Percentiles rank a stretch among this genome's conserved stretches.
These are phyloP conservation scores for Triplophysa siluroides DNA, from an alignment of 2,113 vertebrate genomes.

Conservation along the genomic window DNA sequence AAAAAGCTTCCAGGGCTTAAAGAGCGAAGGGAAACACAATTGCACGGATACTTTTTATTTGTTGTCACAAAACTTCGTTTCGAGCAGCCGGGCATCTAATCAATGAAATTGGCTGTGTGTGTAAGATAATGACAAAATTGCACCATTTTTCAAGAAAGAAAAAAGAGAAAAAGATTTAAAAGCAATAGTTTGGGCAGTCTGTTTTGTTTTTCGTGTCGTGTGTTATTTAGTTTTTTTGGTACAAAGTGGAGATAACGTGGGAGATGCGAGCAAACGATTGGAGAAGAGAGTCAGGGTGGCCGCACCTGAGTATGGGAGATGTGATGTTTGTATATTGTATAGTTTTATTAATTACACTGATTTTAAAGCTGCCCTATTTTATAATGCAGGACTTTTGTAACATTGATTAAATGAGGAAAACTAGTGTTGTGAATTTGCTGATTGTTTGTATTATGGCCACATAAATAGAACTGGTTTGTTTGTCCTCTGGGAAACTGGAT, in stretches of 20 bases:
- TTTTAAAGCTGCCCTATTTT: conserved; percentile 99
- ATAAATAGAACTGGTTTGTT: conserved; percentile 89
- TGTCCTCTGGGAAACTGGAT: conserved; percentile 86
- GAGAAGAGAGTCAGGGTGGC: conserved; percentile 44
- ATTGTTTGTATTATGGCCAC: conserved; percentile 94
- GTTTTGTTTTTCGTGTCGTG: conserved; percentile 85
- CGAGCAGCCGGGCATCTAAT: conserved; percentile 87
- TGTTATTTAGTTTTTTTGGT: conserved; percentile 82
- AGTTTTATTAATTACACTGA: conserved; percentile 99
- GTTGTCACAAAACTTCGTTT: conserved; percentile 84
- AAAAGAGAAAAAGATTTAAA: conserved; percentile 83
- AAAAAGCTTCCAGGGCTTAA: conserved; percentile 90
- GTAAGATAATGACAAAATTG: conserved; percentile 87
- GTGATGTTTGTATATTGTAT: conserved; percentile 98
- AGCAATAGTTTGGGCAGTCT: conserved; percentile 98
- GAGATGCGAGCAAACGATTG: conserved; percentile 42
- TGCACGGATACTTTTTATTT: conserved; percentile 92
- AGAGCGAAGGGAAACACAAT: conserved; percentile 88
- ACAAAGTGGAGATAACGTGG: conserved; percentile 63
- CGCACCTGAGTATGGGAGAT: conserved; percentile 82
- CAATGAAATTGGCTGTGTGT: conserved; percentile 86
- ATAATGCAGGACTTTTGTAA: conserved; percentile 99
- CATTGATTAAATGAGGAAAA: conserved; percentile 97
- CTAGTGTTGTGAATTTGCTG: conserved; percentile 97
- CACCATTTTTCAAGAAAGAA: conserved; percentile 88